Evolutionary conservation across 2,797 vertebrate species (phyloP), one percentile per base, ranked within the genome.

Genomic region (Eleutherodactylus coqui): DNA sequence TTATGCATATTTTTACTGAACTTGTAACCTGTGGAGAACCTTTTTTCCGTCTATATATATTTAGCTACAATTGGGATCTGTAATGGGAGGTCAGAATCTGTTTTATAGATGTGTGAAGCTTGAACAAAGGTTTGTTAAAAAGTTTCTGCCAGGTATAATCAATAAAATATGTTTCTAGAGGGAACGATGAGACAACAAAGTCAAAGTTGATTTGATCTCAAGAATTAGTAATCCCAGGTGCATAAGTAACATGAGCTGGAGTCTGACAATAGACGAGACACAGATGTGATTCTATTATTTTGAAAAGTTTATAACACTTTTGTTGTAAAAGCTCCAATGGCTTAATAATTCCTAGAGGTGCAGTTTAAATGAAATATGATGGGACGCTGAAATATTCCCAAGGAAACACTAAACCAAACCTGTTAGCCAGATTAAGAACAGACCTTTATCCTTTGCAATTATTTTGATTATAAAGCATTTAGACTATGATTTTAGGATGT

Each of bases 121-220:
- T 79, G 76, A 84, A 79, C 76, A 84, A 75, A 87, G 69, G 53
- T 32, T 84, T 75, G 41, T 72, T 64, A 84, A 84, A 82, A 79
- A 51, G 75, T 84, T 72, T 17, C 64, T 84, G 86, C 82, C 76
- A 87, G 86, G 86, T 87, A 79, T 83, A 87, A 87, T 87, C 76
- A 84, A 79, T 87, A 87, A 87, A 87, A 80, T 80, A 75, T 84
- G 75, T 60, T 83, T 79, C 67, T 87, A 64, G 62, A 69, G 49
- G 64, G 69, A 84, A 84, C 53, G 45, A 87, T 87, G 86, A 87
- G 64, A 87, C 86, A 79, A 87, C 80, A 83, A 87, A 87, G 82
- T 80, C 81, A 87, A 72, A 79, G 43, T 87, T 73, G 82, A 87
- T 87, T 83, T 84, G 82, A 87, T 84, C 81, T 87, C 13, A 64